Percentiles rank a stretch among this genome's conserved stretches.
These are phyloP conservation scores for Lineus longissimus DNA, from an alignment of 1,140 invertebrate species.

Conservation along the genomic window DNA sequence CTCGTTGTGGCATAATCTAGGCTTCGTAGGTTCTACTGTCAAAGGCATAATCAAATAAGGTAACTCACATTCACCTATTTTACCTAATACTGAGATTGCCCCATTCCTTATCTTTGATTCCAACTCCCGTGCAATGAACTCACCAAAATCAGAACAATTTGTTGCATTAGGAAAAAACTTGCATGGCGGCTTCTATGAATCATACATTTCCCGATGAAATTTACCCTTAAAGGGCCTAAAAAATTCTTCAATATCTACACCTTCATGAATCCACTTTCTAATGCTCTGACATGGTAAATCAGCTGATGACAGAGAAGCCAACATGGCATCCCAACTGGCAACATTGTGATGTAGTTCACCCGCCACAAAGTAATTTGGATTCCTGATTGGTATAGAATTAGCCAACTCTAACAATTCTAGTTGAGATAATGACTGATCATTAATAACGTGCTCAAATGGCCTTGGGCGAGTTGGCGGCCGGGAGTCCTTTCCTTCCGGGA, in stretches of 20 bases:
- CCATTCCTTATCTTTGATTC: too few relatives aligned
- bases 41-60: background rate
- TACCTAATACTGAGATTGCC: too few relatives aligned
- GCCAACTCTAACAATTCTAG: too few relatives aligned
- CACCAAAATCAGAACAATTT: too few relatives aligned
- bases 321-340: background rate
- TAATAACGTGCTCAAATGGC: too few relatives aligned
- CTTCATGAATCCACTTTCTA: slow-evolving; percentile 9
- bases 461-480: too few relatives aligned
- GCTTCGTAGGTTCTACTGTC: background rate
- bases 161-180: slow-evolving; percentile 17
- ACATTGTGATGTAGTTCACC: slow-evolving; percentile 12
- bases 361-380: slow-evolving; percentile 9
- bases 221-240: slow-evolving; percentile 16
- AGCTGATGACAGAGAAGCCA: background rate
- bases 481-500: too few relatives aligned
- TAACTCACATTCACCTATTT: background rate
- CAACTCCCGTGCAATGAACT: too few relatives aligned
- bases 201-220: slow-evolving; percentile 18
- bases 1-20: background rate
- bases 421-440: too few relatives aligned
- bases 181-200: slow-evolving; percentile 12
- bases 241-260: slow-evolving; percentile 15
- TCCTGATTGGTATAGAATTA: slow-evolving; percentile 1
- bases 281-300: too few relatives aligned